A percentile compares a stretch with the other conserved stretches of the same genome.
Evolutionary conservation across 2,888 invertebrate genomes (phyloP).

Genomic region (Sabatieria punctata): DNA sequence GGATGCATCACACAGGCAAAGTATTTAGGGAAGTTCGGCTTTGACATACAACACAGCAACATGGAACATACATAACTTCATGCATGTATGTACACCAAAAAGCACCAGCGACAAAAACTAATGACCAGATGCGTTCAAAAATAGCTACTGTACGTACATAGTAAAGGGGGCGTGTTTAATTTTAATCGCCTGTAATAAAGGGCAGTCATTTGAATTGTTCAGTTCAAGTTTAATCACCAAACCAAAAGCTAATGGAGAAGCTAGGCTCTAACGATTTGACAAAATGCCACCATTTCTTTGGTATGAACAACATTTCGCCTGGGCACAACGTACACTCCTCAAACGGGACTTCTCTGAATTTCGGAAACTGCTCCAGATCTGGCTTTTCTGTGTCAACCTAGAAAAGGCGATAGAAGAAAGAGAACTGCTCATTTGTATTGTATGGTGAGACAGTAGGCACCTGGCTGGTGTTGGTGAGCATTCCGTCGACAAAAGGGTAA

Average conservation of each 20-base stretch:
- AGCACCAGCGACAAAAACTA: no score
- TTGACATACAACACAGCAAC: no score
- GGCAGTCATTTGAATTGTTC: no score
- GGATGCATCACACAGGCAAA: no score
- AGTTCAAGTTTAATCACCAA: constrained; percentile 47
- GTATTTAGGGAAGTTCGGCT: no score
- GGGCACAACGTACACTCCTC: constrained; percentile 53
- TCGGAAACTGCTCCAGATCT: constrained; percentile 53
- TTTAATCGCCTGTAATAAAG: no score
- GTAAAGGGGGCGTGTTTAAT: no score
- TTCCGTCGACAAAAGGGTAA: constrained; percentile 56
- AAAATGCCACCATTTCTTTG: constrained; percentile 92
- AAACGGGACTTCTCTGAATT: constrained; percentile 40
- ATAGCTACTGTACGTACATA: no score
- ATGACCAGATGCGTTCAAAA: no score
- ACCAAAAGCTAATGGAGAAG: constrained; percentile 97
- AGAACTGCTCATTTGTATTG: not conserved
- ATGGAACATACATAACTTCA: no score
- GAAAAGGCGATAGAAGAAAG: constrained; percentile 5
- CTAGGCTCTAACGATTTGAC: constrained; percentile 69
- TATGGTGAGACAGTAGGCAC: constrained; percentile 12
- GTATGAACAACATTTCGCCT: constrained; percentile 83
- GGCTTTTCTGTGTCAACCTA: constrained; percentile 60
- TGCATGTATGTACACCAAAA: no score
- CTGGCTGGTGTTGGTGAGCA: constrained; percentile 74